Percentiles rank a stretch among this genome's conserved stretches.
Conservation (phyloP, 2,888 invertebrate genomes). For the Anaspis maculata region DNA sequence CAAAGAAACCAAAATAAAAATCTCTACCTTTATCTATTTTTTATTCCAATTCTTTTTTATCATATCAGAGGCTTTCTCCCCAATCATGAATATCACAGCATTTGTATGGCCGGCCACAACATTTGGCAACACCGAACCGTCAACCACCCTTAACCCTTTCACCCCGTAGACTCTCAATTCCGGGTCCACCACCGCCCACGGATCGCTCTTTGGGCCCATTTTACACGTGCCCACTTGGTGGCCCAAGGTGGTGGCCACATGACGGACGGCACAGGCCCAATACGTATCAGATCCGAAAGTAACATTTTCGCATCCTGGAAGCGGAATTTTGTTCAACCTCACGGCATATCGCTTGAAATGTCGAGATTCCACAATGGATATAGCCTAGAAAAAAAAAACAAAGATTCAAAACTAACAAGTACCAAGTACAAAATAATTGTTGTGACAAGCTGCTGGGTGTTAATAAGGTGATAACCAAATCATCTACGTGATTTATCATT, state of each 20-base stretch:
- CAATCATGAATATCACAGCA: constrained; percentile 51
- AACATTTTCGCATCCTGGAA: constrained; percentile 59
- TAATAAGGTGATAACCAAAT: no score
- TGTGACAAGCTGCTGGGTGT: no score
- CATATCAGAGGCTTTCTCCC: constrained; percentile 50
- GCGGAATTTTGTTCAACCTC: constrained; percentile 48
- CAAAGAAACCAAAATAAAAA: no score
- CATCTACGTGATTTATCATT: no score
- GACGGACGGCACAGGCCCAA: constrained; percentile 66
- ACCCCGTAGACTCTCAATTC: constrained; percentile 46
- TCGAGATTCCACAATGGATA: constrained; percentile 46
- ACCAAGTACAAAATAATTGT: not conserved
- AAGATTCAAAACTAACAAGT: not conserved
- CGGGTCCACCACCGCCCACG: constrained; percentile 44
- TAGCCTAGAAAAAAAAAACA: constrained; percentile 42
- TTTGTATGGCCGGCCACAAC: constrained; percentile 50
- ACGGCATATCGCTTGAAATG: constrained; percentile 48
- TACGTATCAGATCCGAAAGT: constrained; percentile 58
- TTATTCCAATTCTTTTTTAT: constrained; percentile 39
- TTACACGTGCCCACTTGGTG: constrained; percentile 53
- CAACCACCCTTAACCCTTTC: constrained; percentile 48
- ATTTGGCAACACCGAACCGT: constrained; percentile 51
- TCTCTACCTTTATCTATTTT: no score
- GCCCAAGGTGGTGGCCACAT: constrained; percentile 62
- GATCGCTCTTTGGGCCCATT: constrained; percentile 40